Conservation (phyloP, 2,797 vertebrate species). For the Remorina albescens region DNA sequence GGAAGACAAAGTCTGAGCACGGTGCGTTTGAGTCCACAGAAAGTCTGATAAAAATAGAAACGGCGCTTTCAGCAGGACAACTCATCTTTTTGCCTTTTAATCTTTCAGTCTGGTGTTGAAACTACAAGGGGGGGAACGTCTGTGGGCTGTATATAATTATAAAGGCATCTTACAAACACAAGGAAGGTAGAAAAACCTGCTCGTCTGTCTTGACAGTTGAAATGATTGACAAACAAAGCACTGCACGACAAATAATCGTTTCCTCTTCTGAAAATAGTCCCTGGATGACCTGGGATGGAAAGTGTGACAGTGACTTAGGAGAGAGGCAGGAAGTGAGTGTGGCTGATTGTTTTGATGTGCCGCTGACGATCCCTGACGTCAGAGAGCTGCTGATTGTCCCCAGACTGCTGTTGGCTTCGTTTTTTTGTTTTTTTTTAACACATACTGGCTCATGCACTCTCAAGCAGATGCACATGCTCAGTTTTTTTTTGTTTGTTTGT, state of each 20-base stretch:
- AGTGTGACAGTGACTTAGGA: conserved; percentile 48
- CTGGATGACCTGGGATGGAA: background rate
- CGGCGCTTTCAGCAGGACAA: conserved; percentile 25
- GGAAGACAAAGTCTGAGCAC: conserved; percentile 59
- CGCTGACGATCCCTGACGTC: conserved; percentile 22
- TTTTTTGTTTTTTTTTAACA: conserved; percentile 1
- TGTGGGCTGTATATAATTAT: conserved; percentile 5
- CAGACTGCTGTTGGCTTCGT: conserved; percentile 36
- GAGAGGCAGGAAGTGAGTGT: conserved; percentile 36
- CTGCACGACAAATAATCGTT: conserved; percentile 3
- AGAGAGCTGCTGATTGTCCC: conserved; percentile 57
- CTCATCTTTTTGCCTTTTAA: background rate
- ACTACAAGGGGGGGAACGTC: conserved; percentile 6
- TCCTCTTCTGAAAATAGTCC: conserved; percentile 25
- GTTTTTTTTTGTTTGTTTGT: background rate
- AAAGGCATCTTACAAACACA: conserved; percentile 21
- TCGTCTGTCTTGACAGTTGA: conserved; percentile 2
- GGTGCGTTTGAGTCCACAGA: conserved; percentile 9
- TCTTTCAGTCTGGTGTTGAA: background rate
- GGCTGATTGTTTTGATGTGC: conserved; percentile 44
- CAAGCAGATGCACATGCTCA: conserved; percentile 40
- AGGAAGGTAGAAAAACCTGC: conserved; percentile 22
- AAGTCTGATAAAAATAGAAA: conserved; percentile 9
- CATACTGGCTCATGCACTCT: conserved; percentile 33
- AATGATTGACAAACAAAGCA: conserved; percentile 22